These are phyloP conservation scores for Rhagologus leucostigma DNA, from an alignment of 2,113 vertebrate genomes.

Conservation along the genomic window DNA sequence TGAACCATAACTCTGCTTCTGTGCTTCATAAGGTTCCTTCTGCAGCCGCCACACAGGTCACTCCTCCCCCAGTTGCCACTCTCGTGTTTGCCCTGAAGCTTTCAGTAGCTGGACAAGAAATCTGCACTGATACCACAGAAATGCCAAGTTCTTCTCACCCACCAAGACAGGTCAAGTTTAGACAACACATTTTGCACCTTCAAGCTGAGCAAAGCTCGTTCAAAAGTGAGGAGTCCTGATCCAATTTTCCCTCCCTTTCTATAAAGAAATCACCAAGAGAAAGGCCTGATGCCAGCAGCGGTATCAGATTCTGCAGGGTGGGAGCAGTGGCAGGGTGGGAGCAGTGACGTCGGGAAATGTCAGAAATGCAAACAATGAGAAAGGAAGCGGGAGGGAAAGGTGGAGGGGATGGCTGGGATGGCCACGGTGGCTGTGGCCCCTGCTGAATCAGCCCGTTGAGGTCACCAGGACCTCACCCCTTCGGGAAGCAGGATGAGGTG, in stretches of 20 bases:
- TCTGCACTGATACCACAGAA: background rate
- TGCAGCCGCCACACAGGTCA: background rate
- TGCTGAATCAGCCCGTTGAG: background rate
- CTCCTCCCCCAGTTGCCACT: background rate
- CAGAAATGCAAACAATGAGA: background rate
- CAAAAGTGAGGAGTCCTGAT: background rate
- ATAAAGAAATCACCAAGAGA: background rate
- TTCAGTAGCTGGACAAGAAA: background rate
- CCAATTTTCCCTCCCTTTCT: background rate
- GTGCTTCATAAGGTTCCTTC: background rate
- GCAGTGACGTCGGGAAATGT: background rate
- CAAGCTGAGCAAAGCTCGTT: background rate
- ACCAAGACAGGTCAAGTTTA: background rate
- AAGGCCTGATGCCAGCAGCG: background rate
- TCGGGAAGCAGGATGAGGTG: background rate
- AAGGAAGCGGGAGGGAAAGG: constrained; percentile 37
- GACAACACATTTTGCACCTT: accelerated
- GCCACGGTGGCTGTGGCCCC: background rate
- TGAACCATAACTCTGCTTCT: background rate
- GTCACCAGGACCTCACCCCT: background rate
- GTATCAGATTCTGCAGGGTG: background rate
- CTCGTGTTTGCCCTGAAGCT: background rate
- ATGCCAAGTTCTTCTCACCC: background rate
- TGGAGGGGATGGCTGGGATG: background rate
- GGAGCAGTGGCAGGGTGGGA: background rate